Percentiles rank a stretch among this genome's conserved stretches.
Evolutionary conservation across 1,140 invertebrate genomes (phyloP).

Genomic region (Leptinotarsa defecta): DNA sequence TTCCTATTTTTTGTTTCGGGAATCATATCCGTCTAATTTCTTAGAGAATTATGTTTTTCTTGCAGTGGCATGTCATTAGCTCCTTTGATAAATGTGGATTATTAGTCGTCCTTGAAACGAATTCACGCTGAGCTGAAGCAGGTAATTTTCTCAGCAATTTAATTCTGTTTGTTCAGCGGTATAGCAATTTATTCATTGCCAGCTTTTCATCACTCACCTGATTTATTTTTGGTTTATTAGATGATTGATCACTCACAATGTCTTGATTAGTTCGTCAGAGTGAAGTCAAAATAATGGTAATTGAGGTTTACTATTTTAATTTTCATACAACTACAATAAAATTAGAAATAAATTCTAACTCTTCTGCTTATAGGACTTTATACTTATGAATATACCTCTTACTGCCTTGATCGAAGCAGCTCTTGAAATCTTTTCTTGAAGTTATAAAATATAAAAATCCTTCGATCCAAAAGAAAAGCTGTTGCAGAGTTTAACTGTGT

Average conservation of each 20-base stretch:
- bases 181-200: constrained; percentile 31
- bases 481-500: too few species aligned
- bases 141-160: constrained; percentile 38
- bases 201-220: constrained; percentile 14
- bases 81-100: constrained; percentile 27
- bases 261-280: neutral
- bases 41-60: constrained; percentile 25
- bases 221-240: constrained; percentile 14
- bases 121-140: constrained; percentile 36
- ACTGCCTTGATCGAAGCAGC: too few species aligned
- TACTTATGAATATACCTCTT: too few species aligned
- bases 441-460: too few species aligned
- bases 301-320: neutral
- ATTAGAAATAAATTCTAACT: too few species aligned
- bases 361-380: too few species aligned
- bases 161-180: constrained; percentile 30
- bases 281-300: neutral
- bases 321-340: too few species aligned
- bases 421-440: too few species aligned
- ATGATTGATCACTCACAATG: neutral
- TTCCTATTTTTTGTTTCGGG: neutral
- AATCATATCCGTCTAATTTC: constrained; percentile 26
- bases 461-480: too few species aligned
- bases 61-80: constrained; percentile 23
- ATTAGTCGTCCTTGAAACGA: constrained; percentile 41